Percentiles rank a stretch among this genome's conserved stretches.
Evolutionary conservation across 2,113 vertebrate species (phyloP).

Genomic region (Psittacula cyanocephala): DNA sequence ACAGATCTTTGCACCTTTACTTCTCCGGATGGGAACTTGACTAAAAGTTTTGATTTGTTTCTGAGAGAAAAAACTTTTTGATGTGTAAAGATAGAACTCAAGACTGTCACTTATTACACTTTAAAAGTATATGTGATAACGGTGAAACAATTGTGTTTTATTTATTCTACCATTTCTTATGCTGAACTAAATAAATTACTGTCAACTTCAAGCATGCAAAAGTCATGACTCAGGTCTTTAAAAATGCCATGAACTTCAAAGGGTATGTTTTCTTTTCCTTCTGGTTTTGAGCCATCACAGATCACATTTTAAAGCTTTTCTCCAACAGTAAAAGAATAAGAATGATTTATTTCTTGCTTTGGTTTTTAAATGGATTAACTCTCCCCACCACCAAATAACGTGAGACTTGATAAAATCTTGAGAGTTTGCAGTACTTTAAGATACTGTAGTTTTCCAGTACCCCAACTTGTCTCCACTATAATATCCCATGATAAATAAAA

Average conservation of each 20-base stretch:
- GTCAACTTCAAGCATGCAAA: not conserved
- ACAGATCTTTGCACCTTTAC: not conserved
- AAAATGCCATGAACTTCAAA: slow-evolving; percentile 37
- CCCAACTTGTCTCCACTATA: not conserved
- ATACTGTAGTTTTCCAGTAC: not conserved
- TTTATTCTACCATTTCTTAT: not conserved
- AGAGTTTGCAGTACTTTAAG: not conserved
- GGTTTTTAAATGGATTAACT: not conserved
- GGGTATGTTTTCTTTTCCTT: not conserved
- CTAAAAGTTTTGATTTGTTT: not conserved
- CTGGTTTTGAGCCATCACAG: not conserved
- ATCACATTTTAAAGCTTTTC: not conserved
- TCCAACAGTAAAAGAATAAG: not conserved
- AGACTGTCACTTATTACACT: not conserved
- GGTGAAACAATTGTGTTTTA: not conserved
- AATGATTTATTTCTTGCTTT: not conserved
- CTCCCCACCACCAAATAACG: not conserved
- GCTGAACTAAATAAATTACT: slow-evolving; percentile 9
- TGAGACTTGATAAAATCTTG: not conserved
- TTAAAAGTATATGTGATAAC: not conserved
- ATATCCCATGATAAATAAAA: not conserved
- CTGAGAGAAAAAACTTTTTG: not conserved
- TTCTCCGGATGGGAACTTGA: not conserved
- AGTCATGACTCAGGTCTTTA: not conserved
- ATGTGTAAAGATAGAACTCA: not conserved